Evolutionary conservation across 2,797 vertebrate genomes (phyloP), one percentile per base, ranked within the genome.

Genomic region (Pipistrellus pygmaeus): DNA sequence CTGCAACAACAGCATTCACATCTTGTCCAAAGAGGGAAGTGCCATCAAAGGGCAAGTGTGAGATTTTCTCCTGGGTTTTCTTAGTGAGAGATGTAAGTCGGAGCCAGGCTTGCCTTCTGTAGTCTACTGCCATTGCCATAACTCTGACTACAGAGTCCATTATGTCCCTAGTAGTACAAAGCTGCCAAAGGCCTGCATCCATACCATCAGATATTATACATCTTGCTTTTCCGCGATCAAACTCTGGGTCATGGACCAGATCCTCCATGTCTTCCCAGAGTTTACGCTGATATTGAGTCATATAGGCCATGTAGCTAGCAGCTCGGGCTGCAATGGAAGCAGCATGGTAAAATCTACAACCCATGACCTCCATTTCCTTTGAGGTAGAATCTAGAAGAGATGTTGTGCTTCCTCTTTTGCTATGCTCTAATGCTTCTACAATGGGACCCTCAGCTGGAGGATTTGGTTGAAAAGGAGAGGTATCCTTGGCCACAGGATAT

Each of bases 231-330:
- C 96, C 96, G 84, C 95, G 93, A 80, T 96, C 97, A 95, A 97
- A 96, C 78, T 97, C 96, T 3, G 97, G 97, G 62, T 96, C 96
- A 72, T 97, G 96, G 57, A 97, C 95, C 75, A 97, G 88, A 85
- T 97, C 97, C 77, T 97, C 96, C 96, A 97, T 97, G 71, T 97
- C 97, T 92, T 97, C 96, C 97, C 97, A 97, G 12, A 97, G 97
- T 83, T 97, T 97, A 93, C 97, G 96, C 66, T 97, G 97, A 94
- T 97, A 97, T 2, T 95, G 97, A 81, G 95, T 97, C 97, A 97
- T 96, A 84, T 96, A 97, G 48, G 96, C 96, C 97, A 97, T 95
- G 68, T 95, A 97, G 91, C 97, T 97, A 88, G 97, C 96, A 94
- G 97, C 97, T 68, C 96, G 96, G 18, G 97, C 96, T 66, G 97